Percentiles rank a stretch among this genome's conserved stretches.
phyloP scores from a whole-genome alignment of 2,113 vertebrate genomes.

The Trematocara stigmaticum region DNA sequence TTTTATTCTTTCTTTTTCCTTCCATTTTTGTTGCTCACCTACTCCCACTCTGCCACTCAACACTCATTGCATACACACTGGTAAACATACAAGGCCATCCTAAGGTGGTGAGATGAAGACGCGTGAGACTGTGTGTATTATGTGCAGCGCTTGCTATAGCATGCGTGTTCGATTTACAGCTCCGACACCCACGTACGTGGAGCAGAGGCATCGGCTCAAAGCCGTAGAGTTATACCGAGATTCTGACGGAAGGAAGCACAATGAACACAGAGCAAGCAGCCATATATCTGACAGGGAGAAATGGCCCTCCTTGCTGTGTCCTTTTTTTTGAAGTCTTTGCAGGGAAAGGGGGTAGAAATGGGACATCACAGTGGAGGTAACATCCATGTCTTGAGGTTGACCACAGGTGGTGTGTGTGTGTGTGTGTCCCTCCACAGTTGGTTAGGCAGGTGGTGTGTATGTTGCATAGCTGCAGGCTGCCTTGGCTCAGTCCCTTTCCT shows the following conservation, averaged over 20 bases:
- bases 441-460: slow-evolving; percentile 51
- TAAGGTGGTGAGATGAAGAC: slow-evolving; percentile 28
- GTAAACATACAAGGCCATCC: slow-evolving; percentile 28
- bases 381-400: slow-evolving; percentile 44
- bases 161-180: slow-evolving; percentile 38
- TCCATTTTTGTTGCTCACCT: slow-evolving; percentile 20
- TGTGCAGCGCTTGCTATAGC: slow-evolving; percentile 7
- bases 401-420: slow-evolving; percentile 15
- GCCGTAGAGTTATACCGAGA: background rate
- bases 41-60: slow-evolving; percentile 42
- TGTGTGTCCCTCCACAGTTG: slow-evolving; percentile 7
- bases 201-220: slow-evolving; percentile 25
- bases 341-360: background rate
- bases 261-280: background rate
- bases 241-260: background rate
- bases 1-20: background rate
- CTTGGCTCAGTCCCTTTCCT: slow-evolving; percentile 26
- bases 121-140: background rate
- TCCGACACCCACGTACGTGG: slow-evolving; percentile 22
- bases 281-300: background rate
- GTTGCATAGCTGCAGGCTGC: slow-evolving; percentile 39
- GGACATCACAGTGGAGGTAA: slow-evolving; percentile 31
- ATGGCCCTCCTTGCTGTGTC: background rate
- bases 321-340: background rate
- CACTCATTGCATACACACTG: slow-evolving; percentile 11